Base-by-base conservation (phyloP, 2,888 invertebrate genomes). In the Amphipoea lucens region DNA sequence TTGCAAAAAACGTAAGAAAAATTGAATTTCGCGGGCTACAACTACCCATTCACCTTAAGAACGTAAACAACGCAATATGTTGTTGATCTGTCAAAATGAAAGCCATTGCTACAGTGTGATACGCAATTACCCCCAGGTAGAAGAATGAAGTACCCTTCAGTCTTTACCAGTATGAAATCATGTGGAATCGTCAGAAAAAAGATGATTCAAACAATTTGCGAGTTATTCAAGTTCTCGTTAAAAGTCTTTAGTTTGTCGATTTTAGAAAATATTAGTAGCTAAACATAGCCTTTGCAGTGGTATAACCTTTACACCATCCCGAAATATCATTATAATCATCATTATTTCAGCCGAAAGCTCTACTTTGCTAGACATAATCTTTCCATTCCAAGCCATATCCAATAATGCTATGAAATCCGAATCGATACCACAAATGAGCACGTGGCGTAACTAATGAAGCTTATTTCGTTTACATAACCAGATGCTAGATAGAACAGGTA, bases 401-500 rank as follows among this genome's bases (percentile, higher is more conserved):
- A 48, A 42, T 63, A 71, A 80, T 66, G 20, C 48, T 66, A 40
- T 60, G 45, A 69, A 75, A 73, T 69, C n/a, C 9, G 40, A 81
- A 11, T 51, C 17, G n/a, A 72, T 69, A 73, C 68, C 54, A 72
- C 57, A 29, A 84, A 65, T 62, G 57, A 67, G 57, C 51, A 63
- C 62, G 40, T 74, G 65, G 36, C 14, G 20, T 17, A 20, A 1
- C 40, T 67, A 74, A 80, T 57, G 57, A 74, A 71, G 45, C 63
- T 29, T 17, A 65, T 7, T 57, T 63, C 51, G n/a, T 77, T 86
- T 60, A 82, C 67, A 68, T 71, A 74, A 74, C 57, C 51, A 40
- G 62, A 40, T 23, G 74, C 57, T 40, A 29, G 57, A 40, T 36
- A 71, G 7, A 77, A 36, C 66, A 54, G 82, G 82, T 74, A 70